Evolutionary conservation across 2,797 vertebrate species (phyloP).

Genomic region (Rhinogobio ventralis): DNA sequence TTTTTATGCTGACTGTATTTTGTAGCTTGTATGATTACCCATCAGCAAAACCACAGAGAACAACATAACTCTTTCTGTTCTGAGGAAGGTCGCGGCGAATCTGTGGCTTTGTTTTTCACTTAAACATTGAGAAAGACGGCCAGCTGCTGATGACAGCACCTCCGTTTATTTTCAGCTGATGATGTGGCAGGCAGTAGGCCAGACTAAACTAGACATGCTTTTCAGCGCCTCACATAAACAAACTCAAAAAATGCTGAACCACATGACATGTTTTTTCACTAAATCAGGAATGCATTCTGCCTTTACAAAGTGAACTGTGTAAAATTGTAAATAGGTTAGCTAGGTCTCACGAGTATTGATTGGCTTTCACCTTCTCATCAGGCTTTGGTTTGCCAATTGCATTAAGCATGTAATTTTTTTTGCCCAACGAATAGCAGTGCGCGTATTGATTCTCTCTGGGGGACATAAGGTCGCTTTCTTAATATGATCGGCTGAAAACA

Average conservation of each 20-base stretch:
- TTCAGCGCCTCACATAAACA: conserved; percentile 36
- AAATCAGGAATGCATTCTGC: conserved; percentile 26
- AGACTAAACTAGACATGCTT: conserved; percentile 34
- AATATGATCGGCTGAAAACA: conserved; percentile 52
- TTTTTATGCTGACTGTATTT: conserved; percentile 55
- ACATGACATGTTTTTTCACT: conserved; percentile 7
- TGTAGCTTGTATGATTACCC: conserved; percentile 44
- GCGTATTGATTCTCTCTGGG: conserved; percentile 56
- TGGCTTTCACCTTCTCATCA: conserved; percentile 47
- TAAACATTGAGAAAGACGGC: conserved; percentile 11
- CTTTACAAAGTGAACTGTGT: conserved; percentile 39
- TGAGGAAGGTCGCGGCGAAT: conserved; percentile 38
- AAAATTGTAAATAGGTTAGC: conserved; percentile 35
- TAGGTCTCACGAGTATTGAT: conserved; percentile 43
- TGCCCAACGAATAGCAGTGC: conserved; percentile 13
- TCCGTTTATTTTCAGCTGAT: conserved; percentile 48
- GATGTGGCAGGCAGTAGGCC: conserved; percentile 34
- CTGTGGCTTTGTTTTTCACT: conserved; percentile 42
- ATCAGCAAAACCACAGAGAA: conserved; percentile 49
- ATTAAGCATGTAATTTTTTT: conserved; percentile 54
- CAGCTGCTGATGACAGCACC: conserved; percentile 37
- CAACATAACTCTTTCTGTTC: conserved; percentile 20
- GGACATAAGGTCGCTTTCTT: conserved; percentile 43
- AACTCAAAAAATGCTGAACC: conserved; percentile 13
- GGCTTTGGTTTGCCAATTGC: conserved; percentile 48